Evolutionary conservation across 2,113 vertebrate species (phyloP).

Genomic region (Calidris pygmaea): DNA sequence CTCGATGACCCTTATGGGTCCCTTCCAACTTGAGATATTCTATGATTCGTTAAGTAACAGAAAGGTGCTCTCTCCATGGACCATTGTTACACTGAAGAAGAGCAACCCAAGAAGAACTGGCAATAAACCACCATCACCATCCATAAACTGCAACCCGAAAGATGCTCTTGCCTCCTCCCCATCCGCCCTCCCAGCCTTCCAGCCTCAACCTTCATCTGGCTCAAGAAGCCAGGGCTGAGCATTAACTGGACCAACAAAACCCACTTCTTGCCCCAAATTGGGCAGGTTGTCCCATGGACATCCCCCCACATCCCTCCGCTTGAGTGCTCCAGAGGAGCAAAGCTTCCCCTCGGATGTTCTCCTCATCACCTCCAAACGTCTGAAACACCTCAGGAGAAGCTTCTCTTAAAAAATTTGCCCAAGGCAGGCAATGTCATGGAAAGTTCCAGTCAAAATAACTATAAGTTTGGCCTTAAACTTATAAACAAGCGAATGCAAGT

Average conservation of each 20-base stretch:
- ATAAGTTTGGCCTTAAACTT: background rate
- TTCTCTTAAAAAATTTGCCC: background rate
- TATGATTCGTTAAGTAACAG: background rate
- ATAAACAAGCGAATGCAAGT: conserved; percentile 2
- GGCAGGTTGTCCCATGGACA: background rate
- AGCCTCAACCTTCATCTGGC: background rate
- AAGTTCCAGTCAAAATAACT: background rate
- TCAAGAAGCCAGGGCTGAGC: background rate
- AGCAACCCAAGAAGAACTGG: background rate
- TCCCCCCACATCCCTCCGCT: rapidly evolving
- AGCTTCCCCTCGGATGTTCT: background rate
- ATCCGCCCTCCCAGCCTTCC: rapidly evolving
- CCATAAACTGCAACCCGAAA: background rate
- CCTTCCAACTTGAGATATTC: background rate
- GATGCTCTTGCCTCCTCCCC: background rate
- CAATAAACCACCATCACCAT: background rate
- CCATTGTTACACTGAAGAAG: background rate
- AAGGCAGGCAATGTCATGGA: background rate
- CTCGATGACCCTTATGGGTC: rapidly evolving
- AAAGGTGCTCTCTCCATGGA: background rate
- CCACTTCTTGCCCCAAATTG: background rate
- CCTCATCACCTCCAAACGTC: background rate
- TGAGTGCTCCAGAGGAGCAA: background rate
- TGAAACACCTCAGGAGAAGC: background rate
- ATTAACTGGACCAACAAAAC: background rate